These are phyloP conservation scores for Cyclina sinensis DNA, from an alignment of 1,140 invertebrate genomes.

Conservation along the genomic window DNA sequence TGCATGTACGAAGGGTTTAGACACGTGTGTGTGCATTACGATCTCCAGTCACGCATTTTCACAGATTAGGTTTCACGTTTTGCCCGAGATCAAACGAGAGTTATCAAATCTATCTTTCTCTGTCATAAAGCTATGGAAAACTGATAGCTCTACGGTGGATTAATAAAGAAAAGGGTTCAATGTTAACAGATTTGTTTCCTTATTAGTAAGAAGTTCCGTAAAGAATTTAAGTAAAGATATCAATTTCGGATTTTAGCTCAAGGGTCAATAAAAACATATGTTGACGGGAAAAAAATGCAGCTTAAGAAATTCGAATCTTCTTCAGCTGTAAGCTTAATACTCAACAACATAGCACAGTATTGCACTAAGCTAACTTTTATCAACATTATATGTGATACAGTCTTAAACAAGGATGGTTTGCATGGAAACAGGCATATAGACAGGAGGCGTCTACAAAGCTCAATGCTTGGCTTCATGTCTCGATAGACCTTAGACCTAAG, in stretches of 20 bases:
- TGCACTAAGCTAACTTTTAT: no score
- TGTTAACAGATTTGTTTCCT: slow-evolving; percentile 36
- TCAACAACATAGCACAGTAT: no score
- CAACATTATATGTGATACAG: no score
- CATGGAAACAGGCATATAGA: no score
- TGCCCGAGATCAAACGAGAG: slow-evolving; percentile 52
- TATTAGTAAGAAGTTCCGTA: neutral
- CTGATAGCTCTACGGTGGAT: slow-evolving; percentile 54
- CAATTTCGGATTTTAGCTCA: neutral
- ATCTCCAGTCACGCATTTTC: slow-evolving; percentile 53
- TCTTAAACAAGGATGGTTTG: no score
- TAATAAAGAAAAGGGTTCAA: slow-evolving; percentile 5
- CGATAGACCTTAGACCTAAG: no score
- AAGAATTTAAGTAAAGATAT: slow-evolving; percentile 30
- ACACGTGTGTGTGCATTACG: slow-evolving; percentile 4
- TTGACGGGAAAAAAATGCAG: neutral
- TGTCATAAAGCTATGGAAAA: slow-evolving; percentile 38
- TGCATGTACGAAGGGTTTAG: slow-evolving; percentile 27
- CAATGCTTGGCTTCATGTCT: no score
- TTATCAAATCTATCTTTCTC: slow-evolving; percentile 25
- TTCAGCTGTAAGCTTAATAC: no score
- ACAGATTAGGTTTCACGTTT: slow-evolving; percentile 44
- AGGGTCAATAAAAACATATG: slow-evolving; percentile 8
- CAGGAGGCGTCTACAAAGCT: no score
- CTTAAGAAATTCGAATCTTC: no score